Evolutionary conservation across 2,888 invertebrate genomes (phyloP).

Genomic region (Amphipoea lucens): DNA sequence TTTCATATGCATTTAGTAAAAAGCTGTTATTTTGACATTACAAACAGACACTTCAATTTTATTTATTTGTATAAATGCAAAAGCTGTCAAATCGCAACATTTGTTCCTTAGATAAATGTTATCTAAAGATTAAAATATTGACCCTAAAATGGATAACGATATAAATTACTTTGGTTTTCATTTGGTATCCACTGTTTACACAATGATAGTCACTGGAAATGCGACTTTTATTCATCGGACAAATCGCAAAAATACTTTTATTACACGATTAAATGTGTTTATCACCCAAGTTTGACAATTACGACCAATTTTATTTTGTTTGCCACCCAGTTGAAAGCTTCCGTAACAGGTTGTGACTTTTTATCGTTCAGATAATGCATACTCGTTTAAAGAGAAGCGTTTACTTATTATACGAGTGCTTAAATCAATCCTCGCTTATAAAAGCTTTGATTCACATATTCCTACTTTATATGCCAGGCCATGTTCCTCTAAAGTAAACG

Average conservation of each 20-base stretch:
- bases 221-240: slow-evolving; percentile 20
- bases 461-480: slow-evolving; percentile 33
- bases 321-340: slow-evolving; percentile 21
- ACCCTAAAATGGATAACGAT: not conserved
- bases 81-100: not conserved
- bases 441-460: slow-evolving; percentile 11
- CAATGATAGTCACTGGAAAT: not conserved
- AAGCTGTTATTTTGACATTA: not conserved
- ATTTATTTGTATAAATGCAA: not conserved
- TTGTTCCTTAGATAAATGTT: not conserved
- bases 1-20: not conserved
- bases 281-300: slow-evolving; percentile 46
- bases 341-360: slow-evolving; percentile 28
- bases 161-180: not conserved
- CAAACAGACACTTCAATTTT: not conserved
- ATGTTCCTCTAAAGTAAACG: slow-evolving; percentile 41
- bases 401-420: slow-evolving; percentile 19
- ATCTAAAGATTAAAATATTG: not conserved
- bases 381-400: not conserved
- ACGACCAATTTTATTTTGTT: slow-evolving; percentile 41
- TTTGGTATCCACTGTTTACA: slow-evolving; percentile 9
- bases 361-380: slow-evolving; percentile 20
- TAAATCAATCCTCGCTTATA: slow-evolving; percentile 25
- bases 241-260: slow-evolving; percentile 42
- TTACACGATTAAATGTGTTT: slow-evolving; percentile 36